These are phyloP conservation scores for Halictus quadricinctus DNA, from an alignment of 2,888 invertebrate species.

Conservation along the genomic window DNA sequence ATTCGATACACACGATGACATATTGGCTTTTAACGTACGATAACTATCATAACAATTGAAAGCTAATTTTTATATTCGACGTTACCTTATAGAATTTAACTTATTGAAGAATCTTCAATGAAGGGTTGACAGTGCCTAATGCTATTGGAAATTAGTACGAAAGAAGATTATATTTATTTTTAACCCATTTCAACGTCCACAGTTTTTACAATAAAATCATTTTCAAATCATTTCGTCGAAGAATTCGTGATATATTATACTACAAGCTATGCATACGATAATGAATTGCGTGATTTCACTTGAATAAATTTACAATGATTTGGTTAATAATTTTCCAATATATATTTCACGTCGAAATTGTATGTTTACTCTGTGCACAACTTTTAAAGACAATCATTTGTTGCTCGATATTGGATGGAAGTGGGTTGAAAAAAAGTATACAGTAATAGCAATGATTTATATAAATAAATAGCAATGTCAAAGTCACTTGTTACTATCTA, in stretches of 20 bases:
- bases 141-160: constrained; percentile 62
- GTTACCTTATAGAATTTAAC: constrained; percentile 41
- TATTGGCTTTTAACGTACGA: constrained; percentile 36
- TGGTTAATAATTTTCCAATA: constrained; percentile 17
- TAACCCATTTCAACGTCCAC: constrained; percentile 53
- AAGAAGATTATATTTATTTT: constrained; percentile 63
- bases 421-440: constrained; percentile 54
- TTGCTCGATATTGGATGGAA: constrained; percentile 30
- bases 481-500: constrained; percentile 52
- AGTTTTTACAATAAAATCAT: constrained; percentile 14
- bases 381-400: constrained; percentile 18
- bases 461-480: constrained; percentile 45
- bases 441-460: constrained; percentile 49
- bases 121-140: constrained; percentile 77
- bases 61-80: constrained; percentile 37
- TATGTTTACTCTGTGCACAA: constrained; percentile 16
- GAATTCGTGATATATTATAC: neutral
- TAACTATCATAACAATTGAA: constrained; percentile 23
- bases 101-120: constrained; percentile 64
- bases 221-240: neutral
- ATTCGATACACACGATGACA: constrained; percentile 28
- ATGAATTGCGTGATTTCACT: neutral
- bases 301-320: neutral
- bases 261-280: neutral
- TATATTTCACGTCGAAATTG: neutral